These are phyloP conservation scores for Hydrolagus affinis DNA, from an alignment of 2,113 vertebrate species.

Conservation along the genomic window DNA sequence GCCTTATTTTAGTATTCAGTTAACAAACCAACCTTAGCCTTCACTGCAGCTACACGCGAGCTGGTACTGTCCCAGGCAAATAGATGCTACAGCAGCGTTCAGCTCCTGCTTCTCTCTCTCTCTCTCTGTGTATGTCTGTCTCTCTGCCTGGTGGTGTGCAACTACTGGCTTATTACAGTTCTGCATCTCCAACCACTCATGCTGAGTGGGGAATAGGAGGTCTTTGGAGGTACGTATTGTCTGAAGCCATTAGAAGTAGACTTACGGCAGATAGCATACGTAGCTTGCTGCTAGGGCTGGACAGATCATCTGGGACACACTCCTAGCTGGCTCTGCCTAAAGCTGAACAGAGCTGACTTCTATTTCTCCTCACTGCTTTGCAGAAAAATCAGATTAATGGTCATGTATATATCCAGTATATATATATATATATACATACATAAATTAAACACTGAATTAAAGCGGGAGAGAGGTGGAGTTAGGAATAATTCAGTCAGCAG, in stretches of 20 bases:
- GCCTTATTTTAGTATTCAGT: conserved; percentile 28
- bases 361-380: conserved; percentile 12
- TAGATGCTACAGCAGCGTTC: conserved; percentile 27
- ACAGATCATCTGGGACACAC: conserved; percentile 29
- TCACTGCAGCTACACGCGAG: conserved; percentile 28
- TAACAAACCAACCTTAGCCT: conserved; percentile 27
- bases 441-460: conserved; percentile 25
- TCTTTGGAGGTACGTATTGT: conserved; percentile 31
- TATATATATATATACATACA: too few species aligned
- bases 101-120: conserved; percentile 16
- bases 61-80: conserved; percentile 20
- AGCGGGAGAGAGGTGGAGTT: not conserved
- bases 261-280: conserved; percentile 28
- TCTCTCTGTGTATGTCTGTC: not conserved
- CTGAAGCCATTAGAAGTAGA: conserved; percentile 32
- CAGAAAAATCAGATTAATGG: not conserved
- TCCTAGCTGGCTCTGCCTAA: conserved; percentile 11
- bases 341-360: conserved; percentile 28
- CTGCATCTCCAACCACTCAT: conserved; percentile 31
- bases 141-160: conserved; percentile 16
- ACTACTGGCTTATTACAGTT: conserved; percentile 32
- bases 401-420: conserved; percentile 11
- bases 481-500: conserved; percentile 20
- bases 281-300: conserved; percentile 25
- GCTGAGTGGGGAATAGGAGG: conserved; percentile 33